Conservation (phyloP, 2,888 invertebrate species). For the Philopedon plagiatum region DNA sequence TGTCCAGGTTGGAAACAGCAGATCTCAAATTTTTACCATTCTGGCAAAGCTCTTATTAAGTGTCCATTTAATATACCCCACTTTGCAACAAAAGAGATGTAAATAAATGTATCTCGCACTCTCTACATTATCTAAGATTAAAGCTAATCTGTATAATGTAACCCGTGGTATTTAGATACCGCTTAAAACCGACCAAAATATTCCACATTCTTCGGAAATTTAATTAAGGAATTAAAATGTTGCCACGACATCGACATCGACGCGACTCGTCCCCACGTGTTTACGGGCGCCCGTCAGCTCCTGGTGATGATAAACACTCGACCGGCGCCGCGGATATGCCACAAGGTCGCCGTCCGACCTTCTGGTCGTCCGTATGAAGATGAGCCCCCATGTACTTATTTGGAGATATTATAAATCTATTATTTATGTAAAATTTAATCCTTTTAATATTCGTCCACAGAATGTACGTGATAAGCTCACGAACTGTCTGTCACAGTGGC, state of each 20-base stretch:
- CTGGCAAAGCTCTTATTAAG: too few relatives aligned
- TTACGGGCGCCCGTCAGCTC: not conserved
- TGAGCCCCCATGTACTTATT: constrained; percentile 15
- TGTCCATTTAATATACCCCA: too few relatives aligned
- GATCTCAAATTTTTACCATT: too few relatives aligned
- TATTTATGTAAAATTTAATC: not conserved
- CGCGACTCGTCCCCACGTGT: constrained; percentile 2
- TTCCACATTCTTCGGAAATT: not conserved
- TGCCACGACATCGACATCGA: not conserved
- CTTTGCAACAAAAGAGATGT: too few relatives aligned
- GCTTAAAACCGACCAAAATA: not conserved
- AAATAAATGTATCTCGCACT: too few relatives aligned
- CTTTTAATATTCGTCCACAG: not conserved
- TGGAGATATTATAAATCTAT: constrained; percentile 1
- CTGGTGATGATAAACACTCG: not conserved
- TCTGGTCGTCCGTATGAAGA: constrained; percentile 15
- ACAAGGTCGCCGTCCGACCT: constrained; percentile 39
- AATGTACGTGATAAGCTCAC: not conserved
- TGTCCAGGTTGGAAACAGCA: too few relatives aligned
- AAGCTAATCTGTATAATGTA: too few relatives aligned
- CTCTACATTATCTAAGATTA: too few relatives aligned
- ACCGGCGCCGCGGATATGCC: constrained; percentile 27
- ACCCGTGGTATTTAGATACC: not conserved
- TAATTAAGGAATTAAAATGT: not conserved
- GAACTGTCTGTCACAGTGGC: too few relatives aligned